These are phyloP conservation scores for Phoxinus phoxinus DNA, from an alignment of 2,113 vertebrate species.

Conservation along the genomic window DNA sequence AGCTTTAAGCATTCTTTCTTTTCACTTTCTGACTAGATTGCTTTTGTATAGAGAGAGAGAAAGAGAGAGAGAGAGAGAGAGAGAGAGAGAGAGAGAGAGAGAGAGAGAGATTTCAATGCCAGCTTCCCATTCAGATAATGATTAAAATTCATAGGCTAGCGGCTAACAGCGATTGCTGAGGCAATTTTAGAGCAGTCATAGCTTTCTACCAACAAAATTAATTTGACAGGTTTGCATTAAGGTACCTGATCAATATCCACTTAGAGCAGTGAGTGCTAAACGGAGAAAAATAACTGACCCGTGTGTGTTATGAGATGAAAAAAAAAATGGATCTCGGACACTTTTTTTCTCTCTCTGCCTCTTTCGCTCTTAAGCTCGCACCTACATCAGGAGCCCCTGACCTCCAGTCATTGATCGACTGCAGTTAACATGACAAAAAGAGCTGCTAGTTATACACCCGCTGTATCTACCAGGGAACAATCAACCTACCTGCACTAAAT, in stretches of 20 bases:
- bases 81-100: constrained; percentile 9
- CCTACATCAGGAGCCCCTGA: constrained; percentile 83
- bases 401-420: constrained; percentile 98
- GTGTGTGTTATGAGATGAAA: constrained; percentile 91
- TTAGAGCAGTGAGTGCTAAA: constrained; percentile 97
- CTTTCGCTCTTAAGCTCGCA: constrained; percentile 51
- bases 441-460: constrained; percentile 85
- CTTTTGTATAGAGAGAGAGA: neutral
- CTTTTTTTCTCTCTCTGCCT: constrained; percentile 70
- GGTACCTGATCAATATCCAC: constrained; percentile 99
- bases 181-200: constrained; percentile 97
- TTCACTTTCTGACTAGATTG: constrained; percentile 34
- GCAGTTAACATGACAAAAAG: constrained; percentile 98
- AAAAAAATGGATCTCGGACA: constrained; percentile 99
- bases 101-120: constrained; percentile 68
- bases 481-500: constrained; percentile 90
- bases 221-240: constrained; percentile 99
- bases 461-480: constrained; percentile 89
- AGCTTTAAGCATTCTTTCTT: constrained; percentile 39
- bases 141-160: constrained; percentile 97
- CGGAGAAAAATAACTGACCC: constrained; percentile 96
- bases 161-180: constrained; percentile 65
- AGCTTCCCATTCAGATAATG: constrained; percentile 90
- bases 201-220: constrained; percentile 98
- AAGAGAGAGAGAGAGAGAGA: constrained; percentile 36